Base-by-base conservation (phyloP, 37 sponge, comb jelly and placozoan species). In the Eunapius fragilis region DNA sequence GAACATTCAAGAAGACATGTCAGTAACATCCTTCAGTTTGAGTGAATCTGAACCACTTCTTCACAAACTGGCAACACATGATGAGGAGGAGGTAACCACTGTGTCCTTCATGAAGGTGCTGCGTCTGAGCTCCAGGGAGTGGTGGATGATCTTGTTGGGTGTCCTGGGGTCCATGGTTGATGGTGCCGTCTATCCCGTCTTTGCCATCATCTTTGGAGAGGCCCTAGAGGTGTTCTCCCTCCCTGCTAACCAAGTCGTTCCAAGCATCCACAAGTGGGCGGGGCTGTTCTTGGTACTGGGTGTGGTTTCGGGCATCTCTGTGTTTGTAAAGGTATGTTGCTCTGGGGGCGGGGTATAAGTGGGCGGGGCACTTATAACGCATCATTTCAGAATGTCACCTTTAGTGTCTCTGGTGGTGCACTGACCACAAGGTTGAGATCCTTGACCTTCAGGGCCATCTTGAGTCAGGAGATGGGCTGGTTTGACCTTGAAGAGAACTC, bases 401-500 rank as follows among this genome's bases (percentile, higher is more conserved):
- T 96, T 33, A 69, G 73, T 0, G 67, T 88, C 67, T 89, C 96
- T 30, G 94, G 96, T 2, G 96, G 91, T 69, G 68, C 79, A 30
- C 84, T 96, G 48, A 96, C 96, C 7, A 74, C 80, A 50, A 82
- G 96, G 47, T 76, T 96, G 32, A 88, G 96, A 11, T 28, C 68
- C 41, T 35, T 71, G 47, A 80, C 87, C 35, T 96, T 96, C 78
- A 27, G 91, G 71, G 84, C 96, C 49, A 91, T 96, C 68, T 36
- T 96, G 67, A 68, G 91, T 35, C 96, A 93, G 80, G 95, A 98
- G 34, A 89, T 96, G 6, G 86, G 75, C 24, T 98, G 92, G 94
- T 98, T 92, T 90, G 98, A 98, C 70, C 68, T 76, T 5, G 80
- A 73, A n/a, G 36, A 58, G 19, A 89, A 96, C 73, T 80, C 91